Conservation (phyloP, 2,113 vertebrate species). For the Eurypyga helias region DNA sequence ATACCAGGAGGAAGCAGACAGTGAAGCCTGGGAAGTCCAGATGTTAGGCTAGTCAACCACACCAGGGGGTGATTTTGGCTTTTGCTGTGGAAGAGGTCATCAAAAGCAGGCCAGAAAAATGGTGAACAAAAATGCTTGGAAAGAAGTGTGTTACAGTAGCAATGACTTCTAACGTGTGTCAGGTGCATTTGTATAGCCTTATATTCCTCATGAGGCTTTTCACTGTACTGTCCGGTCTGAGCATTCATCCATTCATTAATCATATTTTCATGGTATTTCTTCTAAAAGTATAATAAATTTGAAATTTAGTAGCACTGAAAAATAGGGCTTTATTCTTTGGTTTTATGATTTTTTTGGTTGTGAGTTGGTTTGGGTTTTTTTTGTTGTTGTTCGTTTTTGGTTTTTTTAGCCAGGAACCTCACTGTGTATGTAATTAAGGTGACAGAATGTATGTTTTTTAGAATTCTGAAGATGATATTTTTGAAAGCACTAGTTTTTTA, state of each 20-base stretch:
- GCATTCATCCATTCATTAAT: neutral
- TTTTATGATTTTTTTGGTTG: neutral
- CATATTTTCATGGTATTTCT: neutral
- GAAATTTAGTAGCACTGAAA: neutral
- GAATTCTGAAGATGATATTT: neutral
- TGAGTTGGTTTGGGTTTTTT: too few species aligned
- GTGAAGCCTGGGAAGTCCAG: neutral
- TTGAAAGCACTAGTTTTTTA: neutral
- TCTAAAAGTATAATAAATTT: neutral
- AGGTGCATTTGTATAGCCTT: neutral
- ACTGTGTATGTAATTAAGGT: neutral
- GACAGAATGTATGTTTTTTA: neutral
- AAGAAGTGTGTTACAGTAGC: neutral
- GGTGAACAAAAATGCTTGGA: neutral
- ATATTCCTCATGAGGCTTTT: neutral
- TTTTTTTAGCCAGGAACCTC: neutral
- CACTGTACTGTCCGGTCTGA: neutral
- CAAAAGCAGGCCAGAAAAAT: neutral
- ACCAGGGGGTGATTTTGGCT: neutral
- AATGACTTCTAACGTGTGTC: neutral
- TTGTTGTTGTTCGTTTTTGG: too few species aligned
- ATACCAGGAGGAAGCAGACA: neutral
- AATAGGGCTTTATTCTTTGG: neutral
- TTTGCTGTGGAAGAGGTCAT: neutral
- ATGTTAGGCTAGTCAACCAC: neutral